Base-by-base conservation (phyloP, 2,888 invertebrate species). In the Junonia oenone region DNA sequence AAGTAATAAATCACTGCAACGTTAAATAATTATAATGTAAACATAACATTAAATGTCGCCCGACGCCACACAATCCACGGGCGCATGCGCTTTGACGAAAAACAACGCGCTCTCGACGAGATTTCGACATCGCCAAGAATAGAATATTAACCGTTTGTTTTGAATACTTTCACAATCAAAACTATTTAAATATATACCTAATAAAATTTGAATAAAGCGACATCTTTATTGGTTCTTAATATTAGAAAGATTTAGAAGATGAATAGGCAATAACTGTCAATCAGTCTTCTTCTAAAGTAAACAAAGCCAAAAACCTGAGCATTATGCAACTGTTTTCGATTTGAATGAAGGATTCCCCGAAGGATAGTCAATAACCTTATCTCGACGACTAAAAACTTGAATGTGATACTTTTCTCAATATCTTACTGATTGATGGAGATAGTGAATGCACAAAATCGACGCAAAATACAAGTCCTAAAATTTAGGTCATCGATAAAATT, bases 11-110 rank as follows among this genome's bases (percentile, higher is more conserved):
- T 79, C 74, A 76, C 66, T 59, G 55, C 58, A 64, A 68, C 68
- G 70, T 66, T 71, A 74, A 75, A 78, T 76, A 72, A 75, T 71
- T 69, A 64, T 63, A 72, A 68, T 69, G 72, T 77, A 81, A 78
- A 80, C 74, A 78, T 51, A 60, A 68, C 59, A 69, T 68, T 67
- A 66, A 68, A 62, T 62, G 64, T 68, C 66, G 62, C 59, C 49
- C 27, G 46, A 43, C 56, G 49, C 51, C 46, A 52, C 48, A 27
- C 15, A 15, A 40, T 35, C 9, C 19, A 31, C 43, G 31, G 31
- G 48, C 45, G 45, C 40, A 33, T 26, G 22, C 35, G 47, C 37
- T 47, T 22, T 11, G 17, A 31, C 43, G 53, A 56, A 50, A 50
- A 56, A 52, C 52, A 55, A 54, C 29, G 26, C 9, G 22, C 45